Percentiles rank a stretch among this genome's conserved stretches.
phyloP scores from a whole-genome alignment of 2,113 vertebrate species.

The Austrofundulus limnaeus region DNA sequence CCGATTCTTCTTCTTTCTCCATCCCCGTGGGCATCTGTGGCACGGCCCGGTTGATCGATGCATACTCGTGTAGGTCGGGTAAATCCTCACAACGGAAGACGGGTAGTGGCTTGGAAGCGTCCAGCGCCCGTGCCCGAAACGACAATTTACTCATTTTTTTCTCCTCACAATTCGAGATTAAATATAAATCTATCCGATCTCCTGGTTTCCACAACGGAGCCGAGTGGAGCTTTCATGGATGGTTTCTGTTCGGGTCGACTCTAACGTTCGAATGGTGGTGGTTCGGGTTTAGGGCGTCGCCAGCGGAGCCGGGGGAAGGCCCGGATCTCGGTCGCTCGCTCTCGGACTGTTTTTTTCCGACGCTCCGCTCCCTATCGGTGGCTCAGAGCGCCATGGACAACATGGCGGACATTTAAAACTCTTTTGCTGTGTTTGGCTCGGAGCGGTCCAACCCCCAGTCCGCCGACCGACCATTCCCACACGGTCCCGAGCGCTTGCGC shows the following conservation, averaged over 20 bases:
- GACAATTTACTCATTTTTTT: slow-evolving; percentile 98
- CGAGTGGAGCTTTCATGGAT: slow-evolving; percentile 93
- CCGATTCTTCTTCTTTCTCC: slow-evolving; percentile 99
- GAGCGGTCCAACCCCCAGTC: slow-evolving; percentile 88
- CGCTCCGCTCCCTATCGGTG: slow-evolving; percentile 87
- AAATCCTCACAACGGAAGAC: slow-evolving; percentile 99
- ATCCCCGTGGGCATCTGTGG: slow-evolving; percentile 99
- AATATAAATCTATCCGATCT: slow-evolving; percentile 82
- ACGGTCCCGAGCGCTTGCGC: slow-evolving; percentile 90
- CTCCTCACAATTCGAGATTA: slow-evolving; percentile 79
- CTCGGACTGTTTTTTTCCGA: slow-evolving; percentile 86
- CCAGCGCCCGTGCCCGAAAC: slow-evolving; percentile 99
- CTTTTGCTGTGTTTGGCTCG: slow-evolving; percentile 89
- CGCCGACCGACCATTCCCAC: slow-evolving; percentile 86
- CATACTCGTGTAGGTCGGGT: slow-evolving; percentile 98
- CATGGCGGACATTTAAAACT: slow-evolving; percentile 99
- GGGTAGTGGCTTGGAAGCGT: slow-evolving; percentile 98
- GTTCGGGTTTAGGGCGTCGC: slow-evolving; percentile 88
- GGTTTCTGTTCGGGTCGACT: slow-evolving; percentile 83
- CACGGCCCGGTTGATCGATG: slow-evolving; percentile 97
- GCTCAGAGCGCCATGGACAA: slow-evolving; percentile 97
- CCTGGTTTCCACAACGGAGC: slow-evolving; percentile 85
- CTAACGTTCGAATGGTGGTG: slow-evolving; percentile 70
- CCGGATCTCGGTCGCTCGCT: slow-evolving; percentile 85
- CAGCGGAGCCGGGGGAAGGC: slow-evolving; percentile 84